Evolutionary conservation across 2,797 vertebrate genomes (phyloP), one percentile per base, ranked within the genome.

Genomic region (Schizothorax lantsangensis): DNA sequence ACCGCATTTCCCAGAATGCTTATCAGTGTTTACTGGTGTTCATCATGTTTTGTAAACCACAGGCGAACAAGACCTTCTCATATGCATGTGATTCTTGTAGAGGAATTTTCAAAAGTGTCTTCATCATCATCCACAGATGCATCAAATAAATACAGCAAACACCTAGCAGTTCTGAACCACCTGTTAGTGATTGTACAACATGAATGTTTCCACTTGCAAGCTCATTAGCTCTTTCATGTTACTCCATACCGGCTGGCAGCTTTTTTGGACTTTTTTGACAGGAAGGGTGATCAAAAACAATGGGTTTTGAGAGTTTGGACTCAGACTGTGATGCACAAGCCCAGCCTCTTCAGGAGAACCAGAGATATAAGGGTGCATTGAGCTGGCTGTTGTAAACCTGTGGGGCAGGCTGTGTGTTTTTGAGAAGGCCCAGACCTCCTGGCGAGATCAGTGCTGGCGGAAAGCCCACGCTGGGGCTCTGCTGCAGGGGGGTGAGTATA

Each of bases 21-120:
- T 94, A 94, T 95, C 93, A 91, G 89, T 91, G 91, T 94, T 94
- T 95, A 94, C 89, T 75, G 72, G 40, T 38, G 54, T 75, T 74
- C 19, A 86, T 78, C 91, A 90, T 87, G 43, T 91, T 94, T 92
- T 93, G 91, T 94, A 93, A 94, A 94, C 92, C n/a, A 12, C 86
- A 47, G 77, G 72, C 74, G 88, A 84, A 54, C 26, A 19, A 84
- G 59, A 54, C 40, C 43, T 77, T 74, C 54, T 73, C 26, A 38
- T 79, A 69, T 15, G 45, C 2, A 26, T 19, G 38, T 30, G 23
- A 72, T 62, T 73, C 52, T 26, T 36, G 36, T 30, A 23, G 33
- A 84, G 69, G 26, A n/a, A 47, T 47, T 77, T 54, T 40, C 6
- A 19, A 36, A 68, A 36, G 43, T 15, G 14, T 72, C 6, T 86